Evolutionary conservation across 2,888 invertebrate genomes (phyloP).

Genomic region (Diloba caeruleocephala): DNA sequence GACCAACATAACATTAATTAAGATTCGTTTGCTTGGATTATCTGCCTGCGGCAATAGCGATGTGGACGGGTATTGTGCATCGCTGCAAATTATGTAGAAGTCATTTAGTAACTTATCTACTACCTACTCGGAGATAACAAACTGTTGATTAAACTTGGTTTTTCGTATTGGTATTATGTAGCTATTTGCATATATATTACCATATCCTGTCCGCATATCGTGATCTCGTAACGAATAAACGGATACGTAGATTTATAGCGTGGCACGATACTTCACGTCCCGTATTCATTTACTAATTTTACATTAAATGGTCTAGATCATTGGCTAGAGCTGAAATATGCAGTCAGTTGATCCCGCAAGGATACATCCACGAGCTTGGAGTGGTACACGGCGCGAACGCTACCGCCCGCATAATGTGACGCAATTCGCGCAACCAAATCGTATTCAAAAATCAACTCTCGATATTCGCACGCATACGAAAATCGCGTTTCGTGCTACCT

Average conservation of each 20-base stretch:
- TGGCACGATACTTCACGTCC: conserved; percentile 57
- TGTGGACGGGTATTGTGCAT: conserved; percentile 3
- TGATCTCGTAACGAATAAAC: conserved; percentile 58
- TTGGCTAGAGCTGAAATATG: conserved; percentile 12
- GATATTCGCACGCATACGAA: conserved; percentile 63
- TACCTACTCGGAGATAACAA: conserved; percentile 14
- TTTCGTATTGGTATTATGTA: conserved; percentile 35
- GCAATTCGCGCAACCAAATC: conserved; percentile 57
- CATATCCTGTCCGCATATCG: conserved; percentile 60
- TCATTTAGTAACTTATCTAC: conserved; percentile 17
- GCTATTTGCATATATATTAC: conserved; percentile 42
- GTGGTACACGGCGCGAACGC: conserved; percentile 19
- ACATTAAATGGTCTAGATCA: conserved; percentile 32
- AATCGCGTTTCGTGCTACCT: conserved; percentile 60
- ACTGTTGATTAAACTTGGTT: conserved; percentile 34
- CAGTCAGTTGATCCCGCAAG: conserved; percentile 22
- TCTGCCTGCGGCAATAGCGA: conserved; percentile 12
- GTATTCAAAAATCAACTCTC: conserved; percentile 62
- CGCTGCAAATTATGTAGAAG: conserved; percentile 9
- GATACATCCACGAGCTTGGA: conserved; percentile 20
- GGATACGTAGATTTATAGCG: conserved; percentile 58
- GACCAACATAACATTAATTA: conserved; percentile 24
- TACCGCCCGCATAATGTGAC: conserved; percentile 61
- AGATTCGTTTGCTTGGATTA: conserved; percentile 23
- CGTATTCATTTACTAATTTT: conserved; percentile 40